Evolutionary conservation across 2,113 vertebrate genomes (phyloP).

Genomic region (Xiphophorus couchianus): DNA sequence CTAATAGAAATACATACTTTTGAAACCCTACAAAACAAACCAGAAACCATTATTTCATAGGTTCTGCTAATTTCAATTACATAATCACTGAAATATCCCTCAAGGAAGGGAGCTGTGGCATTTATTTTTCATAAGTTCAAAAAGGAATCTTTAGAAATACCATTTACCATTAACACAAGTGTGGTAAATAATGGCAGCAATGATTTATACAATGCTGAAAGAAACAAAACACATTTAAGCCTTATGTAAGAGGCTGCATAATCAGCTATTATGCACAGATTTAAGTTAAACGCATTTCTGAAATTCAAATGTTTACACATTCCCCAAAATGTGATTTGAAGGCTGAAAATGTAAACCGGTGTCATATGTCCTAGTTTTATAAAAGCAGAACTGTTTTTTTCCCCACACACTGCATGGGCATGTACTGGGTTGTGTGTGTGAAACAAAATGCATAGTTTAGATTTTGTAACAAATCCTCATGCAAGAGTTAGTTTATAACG

Average conservation of each 20-base stretch:
- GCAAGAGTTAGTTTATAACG: conserved; percentile 60
- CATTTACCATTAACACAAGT: neutral
- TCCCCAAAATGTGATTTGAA: neutral
- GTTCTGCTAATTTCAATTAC: neutral
- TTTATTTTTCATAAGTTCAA: conserved; percentile 4
- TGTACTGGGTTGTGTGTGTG: conserved; percentile 25
- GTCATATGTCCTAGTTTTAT: neutral
- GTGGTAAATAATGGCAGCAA: neutral
- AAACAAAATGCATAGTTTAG: conserved; percentile 42
- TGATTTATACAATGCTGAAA: neutral
- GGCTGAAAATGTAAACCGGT: conserved; percentile 7
- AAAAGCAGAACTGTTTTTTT: conserved; percentile 9
- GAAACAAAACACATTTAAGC: neutral
- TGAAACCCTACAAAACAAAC: neutral
- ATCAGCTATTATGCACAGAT: neutral
- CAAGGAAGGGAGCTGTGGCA: neutral
- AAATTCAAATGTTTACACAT: neutral
- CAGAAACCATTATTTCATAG: neutral
- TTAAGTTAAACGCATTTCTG: neutral
- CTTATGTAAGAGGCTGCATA: neutral
- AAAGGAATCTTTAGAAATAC: neutral
- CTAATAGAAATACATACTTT: neutral
- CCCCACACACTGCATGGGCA: conserved; percentile 16
- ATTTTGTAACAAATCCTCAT: conserved; percentile 67
- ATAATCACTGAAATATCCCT: neutral